These are phyloP conservation scores for Julus scandinavius DNA, from an alignment of 2,888 invertebrate genomes.

Conservation along the genomic window DNA sequence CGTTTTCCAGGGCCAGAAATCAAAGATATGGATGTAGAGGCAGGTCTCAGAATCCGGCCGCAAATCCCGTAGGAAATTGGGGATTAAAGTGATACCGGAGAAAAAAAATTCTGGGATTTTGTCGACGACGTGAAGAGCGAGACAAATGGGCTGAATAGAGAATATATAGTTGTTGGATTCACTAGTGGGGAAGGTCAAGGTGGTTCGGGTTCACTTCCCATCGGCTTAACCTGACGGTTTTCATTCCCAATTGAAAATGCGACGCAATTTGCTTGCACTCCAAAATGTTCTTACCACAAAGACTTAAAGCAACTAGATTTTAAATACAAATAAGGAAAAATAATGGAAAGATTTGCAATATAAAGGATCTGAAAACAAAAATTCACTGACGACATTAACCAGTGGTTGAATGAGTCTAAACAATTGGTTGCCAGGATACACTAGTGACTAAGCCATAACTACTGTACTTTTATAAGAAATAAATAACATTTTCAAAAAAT, in stretches of 20 bases:
- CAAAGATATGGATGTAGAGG: neutral
- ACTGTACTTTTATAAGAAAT: too few relatives aligned
- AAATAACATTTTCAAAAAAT: too few relatives aligned
- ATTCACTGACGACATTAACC: too few relatives aligned
- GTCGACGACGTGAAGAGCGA: neutral
- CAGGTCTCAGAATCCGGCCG: neutral
- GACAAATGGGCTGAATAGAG: neutral
- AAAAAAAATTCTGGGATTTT: neutral
- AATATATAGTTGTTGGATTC: neutral
- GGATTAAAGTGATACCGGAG: neutral
- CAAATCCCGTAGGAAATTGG: constrained; percentile 1
- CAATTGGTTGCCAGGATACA: too few relatives aligned
- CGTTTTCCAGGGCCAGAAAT: neutral
- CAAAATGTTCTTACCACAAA: too few relatives aligned
- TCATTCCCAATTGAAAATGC: neutral
- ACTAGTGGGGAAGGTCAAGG: neutral
- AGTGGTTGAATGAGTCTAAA: too few relatives aligned
- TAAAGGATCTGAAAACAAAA: too few relatives aligned
- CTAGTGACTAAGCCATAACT: too few relatives aligned
- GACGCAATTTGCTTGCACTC: neutral
- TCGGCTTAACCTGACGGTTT: neutral
- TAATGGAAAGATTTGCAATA: too few relatives aligned
- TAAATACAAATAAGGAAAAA: too few relatives aligned
- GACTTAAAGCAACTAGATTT: too few relatives aligned
- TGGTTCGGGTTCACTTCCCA: neutral